Evolutionary conservation across 1,140 invertebrate species (phyloP), one percentile per base, ranked within the genome.

Genomic region (Diachasmimorpha longicaudata): DNA sequence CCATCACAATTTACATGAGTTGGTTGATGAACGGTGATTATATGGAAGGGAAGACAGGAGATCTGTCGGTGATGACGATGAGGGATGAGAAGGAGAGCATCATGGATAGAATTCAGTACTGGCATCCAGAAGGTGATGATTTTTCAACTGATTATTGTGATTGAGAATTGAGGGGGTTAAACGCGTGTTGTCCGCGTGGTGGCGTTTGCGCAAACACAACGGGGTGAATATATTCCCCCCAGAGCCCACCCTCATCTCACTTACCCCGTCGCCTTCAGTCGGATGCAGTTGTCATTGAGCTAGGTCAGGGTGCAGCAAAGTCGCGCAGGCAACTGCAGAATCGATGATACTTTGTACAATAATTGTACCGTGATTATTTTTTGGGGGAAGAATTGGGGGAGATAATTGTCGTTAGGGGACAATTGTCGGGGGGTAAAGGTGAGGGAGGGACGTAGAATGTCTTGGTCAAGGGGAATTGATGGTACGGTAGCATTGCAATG

Each of bases 51-150:
- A 69, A 70, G 52, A 63, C 58, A 63, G 58, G 31, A 52, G n/a
- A 52, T 5, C n/a, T 37, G 37, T 23, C 70, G 58, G 44, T 77
- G 48, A 63, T 71, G 5, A 84, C 31, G 6, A 6, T 31, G 31
- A 87, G 63, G 82, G 81, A 66, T 85, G 80, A n/a, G 80, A 79
- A 52, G 19, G 83, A 46, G 21, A 82, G 85, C 76, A 87, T 83
- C 10, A 88, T 87, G 86, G 83, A 84, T 14, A 86, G 84, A 72
- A 89, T 88, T 75, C 86, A 88, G 74, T 85, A 88, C 75, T 88
- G 86, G 87, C 82, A 83, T 77, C 87, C 87, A 36, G 86, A 87
- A 89, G 86, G 87, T 88, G 86, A 77, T 9, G 46, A 46, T 77
- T 68, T 63, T 44, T 46, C 39, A n/a, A 23, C 13, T 9, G 25